These are phyloP conservation scores for Capricornis sumatraensis DNA, from an alignment of 2,113 vertebrate species.

Conservation along the genomic window DNA sequence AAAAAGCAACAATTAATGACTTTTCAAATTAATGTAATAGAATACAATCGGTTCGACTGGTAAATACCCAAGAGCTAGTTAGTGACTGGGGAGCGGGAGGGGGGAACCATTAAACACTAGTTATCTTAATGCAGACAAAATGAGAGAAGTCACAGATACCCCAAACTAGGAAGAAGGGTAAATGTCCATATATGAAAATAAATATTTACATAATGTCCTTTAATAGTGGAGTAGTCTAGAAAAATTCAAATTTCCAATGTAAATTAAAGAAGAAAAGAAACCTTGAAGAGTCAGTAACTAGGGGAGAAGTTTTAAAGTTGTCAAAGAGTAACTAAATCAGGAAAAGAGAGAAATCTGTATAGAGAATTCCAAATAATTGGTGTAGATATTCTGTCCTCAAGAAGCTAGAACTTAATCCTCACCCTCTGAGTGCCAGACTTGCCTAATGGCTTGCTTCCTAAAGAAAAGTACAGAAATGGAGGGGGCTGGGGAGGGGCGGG, in stretches of 20 bases:
- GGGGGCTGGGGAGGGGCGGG: rapidly evolving
- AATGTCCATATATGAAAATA: neutral
- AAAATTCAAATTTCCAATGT: neutral
- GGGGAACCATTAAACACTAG: neutral
- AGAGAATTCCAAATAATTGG: neutral
- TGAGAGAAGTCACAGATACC: neutral
- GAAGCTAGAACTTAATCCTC: neutral
- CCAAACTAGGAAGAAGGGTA: neutral
- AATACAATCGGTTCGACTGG: neutral
- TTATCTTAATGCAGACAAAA: neutral
- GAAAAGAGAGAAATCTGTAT: neutral
- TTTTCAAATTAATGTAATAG: neutral
- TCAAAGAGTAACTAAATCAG: neutral
- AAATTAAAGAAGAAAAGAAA: neutral
- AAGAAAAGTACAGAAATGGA: neutral
- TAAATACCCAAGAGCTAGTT: neutral
- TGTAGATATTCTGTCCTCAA: neutral
- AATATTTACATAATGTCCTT: neutral
- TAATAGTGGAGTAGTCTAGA: neutral
- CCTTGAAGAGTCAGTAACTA: neutral
- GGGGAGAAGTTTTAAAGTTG: neutral
- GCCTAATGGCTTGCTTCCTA: neutral
- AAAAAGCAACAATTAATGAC: neutral
- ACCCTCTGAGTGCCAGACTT: neutral
- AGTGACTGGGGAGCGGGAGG: neutral